These are phyloP conservation scores for Macrochelys suwanniensis DNA, from an alignment of 2,797 vertebrate genomes.

Conservation along the genomic window DNA sequence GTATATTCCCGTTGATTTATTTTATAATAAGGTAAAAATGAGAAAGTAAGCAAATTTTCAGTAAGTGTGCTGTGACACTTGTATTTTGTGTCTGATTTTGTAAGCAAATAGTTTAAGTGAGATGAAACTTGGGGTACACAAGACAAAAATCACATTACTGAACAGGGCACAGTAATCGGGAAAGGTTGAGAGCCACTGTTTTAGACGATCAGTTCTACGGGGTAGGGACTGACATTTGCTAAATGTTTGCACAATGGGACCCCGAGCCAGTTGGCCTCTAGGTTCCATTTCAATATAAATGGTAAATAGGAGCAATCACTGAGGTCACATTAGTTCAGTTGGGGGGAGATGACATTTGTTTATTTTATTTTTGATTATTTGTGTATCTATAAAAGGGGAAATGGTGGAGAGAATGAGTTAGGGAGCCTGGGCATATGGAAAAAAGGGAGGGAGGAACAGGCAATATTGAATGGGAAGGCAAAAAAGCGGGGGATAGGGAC, in stretches of 20 bases:
- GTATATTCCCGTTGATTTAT: too few species aligned
- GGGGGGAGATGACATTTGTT: neutral
- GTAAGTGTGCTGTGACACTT: too few species aligned
- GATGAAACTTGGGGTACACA: too few species aligned
- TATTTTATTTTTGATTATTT: neutral
- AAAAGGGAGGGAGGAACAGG: neutral
- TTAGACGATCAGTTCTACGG: neutral
- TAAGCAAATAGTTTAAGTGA: too few species aligned
- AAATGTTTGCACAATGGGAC: neutral
- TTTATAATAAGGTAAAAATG: too few species aligned
- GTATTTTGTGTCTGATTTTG: too few species aligned
- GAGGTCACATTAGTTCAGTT: neutral
- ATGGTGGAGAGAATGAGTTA: neutral
- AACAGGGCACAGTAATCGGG: too few species aligned
- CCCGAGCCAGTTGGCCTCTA: neutral
- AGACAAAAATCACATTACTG: too few species aligned
- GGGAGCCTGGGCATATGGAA: neutral
- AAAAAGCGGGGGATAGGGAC: neutral
- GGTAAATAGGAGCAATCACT: neutral
- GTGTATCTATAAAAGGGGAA: neutral
- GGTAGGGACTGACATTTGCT: neutral
- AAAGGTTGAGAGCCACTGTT: too few species aligned
- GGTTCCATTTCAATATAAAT: neutral
- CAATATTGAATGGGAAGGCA: neutral
- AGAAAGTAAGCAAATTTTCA: too few species aligned